Percentiles rank a stretch among this genome's conserved stretches.
phyloP scores from a whole-genome alignment of 2,797 vertebrate species.

The Chelidonichthys spinosus region DNA sequence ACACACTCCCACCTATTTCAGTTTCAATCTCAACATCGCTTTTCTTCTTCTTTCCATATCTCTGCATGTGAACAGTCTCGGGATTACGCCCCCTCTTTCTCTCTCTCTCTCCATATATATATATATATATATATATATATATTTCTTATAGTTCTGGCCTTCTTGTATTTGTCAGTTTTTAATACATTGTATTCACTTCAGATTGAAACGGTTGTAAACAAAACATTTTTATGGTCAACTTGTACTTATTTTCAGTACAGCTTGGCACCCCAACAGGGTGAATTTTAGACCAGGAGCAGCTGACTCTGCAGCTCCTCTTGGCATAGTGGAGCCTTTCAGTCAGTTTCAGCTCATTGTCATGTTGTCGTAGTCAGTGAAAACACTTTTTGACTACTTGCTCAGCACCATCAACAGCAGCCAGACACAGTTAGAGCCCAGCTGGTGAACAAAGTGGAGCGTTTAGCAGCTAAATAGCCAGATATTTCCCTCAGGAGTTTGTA shows the following conservation, averaged over 20 bases:
- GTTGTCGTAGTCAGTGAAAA: not conserved
- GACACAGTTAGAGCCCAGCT: too few species aligned
- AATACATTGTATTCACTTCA: too few species aligned
- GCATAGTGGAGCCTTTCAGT: not conserved
- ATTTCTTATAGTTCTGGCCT: not conserved
- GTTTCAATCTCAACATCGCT: slow-evolving; percentile 44
- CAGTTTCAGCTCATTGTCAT: not conserved
- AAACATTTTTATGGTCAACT: not conserved
- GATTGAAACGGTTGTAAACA: not conserved
- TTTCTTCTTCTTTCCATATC: slow-evolving; percentile 27
- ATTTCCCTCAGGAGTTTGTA: too few species aligned
- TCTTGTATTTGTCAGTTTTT: not conserved
- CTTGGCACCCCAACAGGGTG: not conserved
- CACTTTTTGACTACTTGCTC: too few species aligned
- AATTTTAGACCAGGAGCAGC: not conserved
- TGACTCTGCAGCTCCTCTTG: not conserved
- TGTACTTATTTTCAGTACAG: not conserved
- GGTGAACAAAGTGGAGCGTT: not conserved
- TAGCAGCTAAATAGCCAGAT: not conserved
- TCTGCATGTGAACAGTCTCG: slow-evolving; percentile 18
- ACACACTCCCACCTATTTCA: slow-evolving; percentile 45
- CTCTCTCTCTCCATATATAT: not conserved
- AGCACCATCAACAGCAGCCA: too few species aligned
- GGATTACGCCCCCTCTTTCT: not conserved
- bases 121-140: too few species aligned